Conservation (phyloP, 2,113 vertebrate species). For the Xenopus laevis region DNA sequence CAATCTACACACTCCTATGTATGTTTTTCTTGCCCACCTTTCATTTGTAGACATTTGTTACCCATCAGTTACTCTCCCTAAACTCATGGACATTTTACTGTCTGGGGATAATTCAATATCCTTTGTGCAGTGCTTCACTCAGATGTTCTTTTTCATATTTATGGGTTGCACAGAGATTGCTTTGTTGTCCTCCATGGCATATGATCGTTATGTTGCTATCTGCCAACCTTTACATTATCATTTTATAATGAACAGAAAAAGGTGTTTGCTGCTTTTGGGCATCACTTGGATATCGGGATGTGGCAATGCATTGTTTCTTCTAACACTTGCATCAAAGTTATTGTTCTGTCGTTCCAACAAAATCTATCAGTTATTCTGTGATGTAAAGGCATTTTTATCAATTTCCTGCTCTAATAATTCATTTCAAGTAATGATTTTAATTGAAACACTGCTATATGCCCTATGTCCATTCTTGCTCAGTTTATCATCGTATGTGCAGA, state of each 20-base stretch:
- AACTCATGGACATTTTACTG: conserved; percentile 5
- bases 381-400: conserved; percentile 35
- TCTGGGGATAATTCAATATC: not conserved
- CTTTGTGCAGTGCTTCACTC: not conserved
- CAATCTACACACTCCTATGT: conserved; percentile 51
- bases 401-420: conserved; percentile 41
- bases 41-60: conserved; percentile 50
- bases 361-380: conserved; percentile 47
- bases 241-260: no score
- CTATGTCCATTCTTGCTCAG: no score
- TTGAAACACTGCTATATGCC: conserved; percentile 1
- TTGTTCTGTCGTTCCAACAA: conserved; percentile 36
- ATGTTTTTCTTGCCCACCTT: conserved; percentile 55
- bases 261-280: no score
- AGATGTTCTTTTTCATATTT: conserved; percentile 50
- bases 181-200: conserved; percentile 50
- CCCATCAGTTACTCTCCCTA: not conserved
- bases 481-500: no score
- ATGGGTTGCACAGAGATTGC: conserved; percentile 52
- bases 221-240: conserved; percentile 36
- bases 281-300: conserved; percentile 38
- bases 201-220: conserved; percentile 46
- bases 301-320: conserved; percentile 46
- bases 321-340: conserved; percentile 19
- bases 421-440: conserved; percentile 35